These are phyloP conservation scores for Xenus cinereus DNA, from an alignment of 2,113 vertebrate genomes.

Conservation along the genomic window DNA sequence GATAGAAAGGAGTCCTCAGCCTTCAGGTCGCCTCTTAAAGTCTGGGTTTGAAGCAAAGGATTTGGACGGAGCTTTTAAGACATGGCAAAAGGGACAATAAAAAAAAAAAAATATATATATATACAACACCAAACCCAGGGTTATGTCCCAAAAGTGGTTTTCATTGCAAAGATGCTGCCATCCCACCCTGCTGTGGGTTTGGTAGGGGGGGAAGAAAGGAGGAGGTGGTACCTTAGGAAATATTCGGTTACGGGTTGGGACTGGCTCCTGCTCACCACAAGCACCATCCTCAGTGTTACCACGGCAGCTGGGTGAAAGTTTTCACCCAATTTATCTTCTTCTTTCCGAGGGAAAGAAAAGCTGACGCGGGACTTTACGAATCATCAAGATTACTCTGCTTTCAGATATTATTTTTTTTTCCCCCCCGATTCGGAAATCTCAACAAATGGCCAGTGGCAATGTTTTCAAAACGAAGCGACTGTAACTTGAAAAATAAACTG, in stretches of 20 bases:
- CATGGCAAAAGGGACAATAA: not conserved
- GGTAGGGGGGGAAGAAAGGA: not conserved
- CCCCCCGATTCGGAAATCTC: not conserved
- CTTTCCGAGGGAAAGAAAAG: not conserved
- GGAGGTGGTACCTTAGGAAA: not conserved
- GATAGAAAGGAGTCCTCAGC: not conserved
- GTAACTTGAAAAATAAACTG: conserved; percentile 16
- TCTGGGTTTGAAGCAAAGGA: not conserved
- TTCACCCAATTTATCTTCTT: not conserved
- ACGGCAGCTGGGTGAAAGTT: not conserved
- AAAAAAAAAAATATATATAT: not conserved
- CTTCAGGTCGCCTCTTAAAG: not conserved
- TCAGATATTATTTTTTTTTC: not conserved
- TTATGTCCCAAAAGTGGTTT: not conserved
- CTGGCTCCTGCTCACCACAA: not conserved
- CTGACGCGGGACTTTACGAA: not conserved
- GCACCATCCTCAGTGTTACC: not conserved
- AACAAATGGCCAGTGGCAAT: conserved; percentile 16
- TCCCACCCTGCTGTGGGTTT: not conserved
- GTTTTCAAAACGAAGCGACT: not conserved
- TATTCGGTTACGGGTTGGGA: fast-evolving
- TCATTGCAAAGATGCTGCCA: not conserved
- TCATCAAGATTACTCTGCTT: not conserved
- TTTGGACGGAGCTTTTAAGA: not conserved
- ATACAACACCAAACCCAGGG: not conserved